A percentile compares a stretch with the other conserved stretches of the same genome.
phyloP scores from a whole-genome alignment of 1,140 invertebrate species.

The Mylabris phalerata region DNA sequence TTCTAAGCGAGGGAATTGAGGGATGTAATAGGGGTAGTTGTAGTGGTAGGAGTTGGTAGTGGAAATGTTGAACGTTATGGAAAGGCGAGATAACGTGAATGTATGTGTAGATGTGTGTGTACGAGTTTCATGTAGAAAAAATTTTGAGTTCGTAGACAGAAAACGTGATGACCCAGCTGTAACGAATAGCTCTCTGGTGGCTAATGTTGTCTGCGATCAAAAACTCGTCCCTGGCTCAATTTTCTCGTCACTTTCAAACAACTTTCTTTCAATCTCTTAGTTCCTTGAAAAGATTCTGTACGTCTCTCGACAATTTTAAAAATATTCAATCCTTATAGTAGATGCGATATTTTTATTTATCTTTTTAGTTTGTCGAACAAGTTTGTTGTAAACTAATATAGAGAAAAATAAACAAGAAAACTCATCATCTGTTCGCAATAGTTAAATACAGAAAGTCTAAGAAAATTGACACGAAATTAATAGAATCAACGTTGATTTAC shows the following conservation, averaged over 20 bases:
- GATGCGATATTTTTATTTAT: too few species aligned
- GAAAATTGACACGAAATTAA: too few species aligned
- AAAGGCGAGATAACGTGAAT: constrained; percentile 2
- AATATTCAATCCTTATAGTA: too few species aligned
- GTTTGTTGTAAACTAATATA: too few species aligned
- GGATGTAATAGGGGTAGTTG: neutral
- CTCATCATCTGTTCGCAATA: too few species aligned
- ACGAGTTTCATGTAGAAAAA: constrained; percentile 7
- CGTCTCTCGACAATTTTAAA: constrained; percentile 21
- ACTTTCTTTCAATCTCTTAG: constrained; percentile 32
- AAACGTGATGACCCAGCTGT: constrained; percentile 28
- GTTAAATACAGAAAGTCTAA: too few species aligned
- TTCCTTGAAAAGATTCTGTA: constrained; percentile 21
- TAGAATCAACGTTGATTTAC: too few species aligned
- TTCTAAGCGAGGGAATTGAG: neutral
- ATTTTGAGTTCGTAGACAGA: constrained; percentile 9
- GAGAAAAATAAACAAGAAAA: too few species aligned
- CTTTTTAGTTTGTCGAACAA: too few species aligned
- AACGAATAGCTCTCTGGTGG: constrained; percentile 29
- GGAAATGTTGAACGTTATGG: constrained; percentile 1
- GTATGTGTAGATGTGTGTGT: neutral
- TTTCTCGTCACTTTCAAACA: constrained; percentile 32
- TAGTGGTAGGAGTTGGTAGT: constrained; percentile 3
- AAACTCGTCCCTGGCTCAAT: constrained; percentile 31
- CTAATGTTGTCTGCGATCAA: constrained; percentile 30